Evolutionary conservation across 2,888 invertebrate genomes (phyloP).

Genomic region (Chydorus sphaericus): DNA sequence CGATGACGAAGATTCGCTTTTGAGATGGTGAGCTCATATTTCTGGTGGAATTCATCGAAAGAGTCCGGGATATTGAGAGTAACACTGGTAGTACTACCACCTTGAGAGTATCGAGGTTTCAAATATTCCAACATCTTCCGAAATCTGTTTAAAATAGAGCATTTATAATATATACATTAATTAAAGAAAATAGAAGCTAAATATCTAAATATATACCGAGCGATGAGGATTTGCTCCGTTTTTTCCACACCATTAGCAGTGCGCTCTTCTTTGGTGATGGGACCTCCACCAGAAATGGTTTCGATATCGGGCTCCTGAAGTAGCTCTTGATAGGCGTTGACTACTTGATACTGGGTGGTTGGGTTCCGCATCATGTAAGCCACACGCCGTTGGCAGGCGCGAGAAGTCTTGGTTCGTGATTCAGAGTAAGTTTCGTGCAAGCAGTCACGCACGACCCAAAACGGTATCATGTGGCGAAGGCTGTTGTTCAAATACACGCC

Average conservation of each 20-base stretch:
- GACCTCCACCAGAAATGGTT: slow-evolving; percentile 30
- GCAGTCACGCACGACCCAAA: slow-evolving; percentile 39
- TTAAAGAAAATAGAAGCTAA: not conserved
- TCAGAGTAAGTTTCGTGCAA: slow-evolving; percentile 30
- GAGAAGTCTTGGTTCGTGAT: slow-evolving; percentile 49
- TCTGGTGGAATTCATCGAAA: slow-evolving; percentile 21
- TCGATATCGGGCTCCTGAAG: slow-evolving; percentile 39
- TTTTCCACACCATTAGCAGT: slow-evolving; percentile 1
- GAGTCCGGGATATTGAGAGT: slow-evolving; percentile 21
- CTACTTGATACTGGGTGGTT: slow-evolving; percentile 41
- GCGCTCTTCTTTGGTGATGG: slow-evolving; percentile 9
- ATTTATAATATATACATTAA: not conserved
- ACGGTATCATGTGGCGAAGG: slow-evolving; percentile 30
- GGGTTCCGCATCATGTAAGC: slow-evolving; percentile 44
- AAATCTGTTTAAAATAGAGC: slow-evolving; percentile 14
- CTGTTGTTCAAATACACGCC: slow-evolving; percentile 33
- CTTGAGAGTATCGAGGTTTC: slow-evolving; percentile 15
- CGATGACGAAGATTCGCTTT: not conserved
- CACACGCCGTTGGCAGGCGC: slow-evolving; percentile 48
- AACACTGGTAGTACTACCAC: slow-evolving; percentile 9
- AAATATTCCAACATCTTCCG: slow-evolving; percentile 16
- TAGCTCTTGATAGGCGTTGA: slow-evolving; percentile 44
- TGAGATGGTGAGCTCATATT: not conserved
- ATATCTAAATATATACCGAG: not conserved
- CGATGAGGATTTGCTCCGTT: not conserved